A percentile compares a stretch with the other conserved stretches of the same genome.
Evolutionary conservation across 2,797 vertebrate genomes (phyloP).

Genomic region (Micromesistius poutassou): DNA sequence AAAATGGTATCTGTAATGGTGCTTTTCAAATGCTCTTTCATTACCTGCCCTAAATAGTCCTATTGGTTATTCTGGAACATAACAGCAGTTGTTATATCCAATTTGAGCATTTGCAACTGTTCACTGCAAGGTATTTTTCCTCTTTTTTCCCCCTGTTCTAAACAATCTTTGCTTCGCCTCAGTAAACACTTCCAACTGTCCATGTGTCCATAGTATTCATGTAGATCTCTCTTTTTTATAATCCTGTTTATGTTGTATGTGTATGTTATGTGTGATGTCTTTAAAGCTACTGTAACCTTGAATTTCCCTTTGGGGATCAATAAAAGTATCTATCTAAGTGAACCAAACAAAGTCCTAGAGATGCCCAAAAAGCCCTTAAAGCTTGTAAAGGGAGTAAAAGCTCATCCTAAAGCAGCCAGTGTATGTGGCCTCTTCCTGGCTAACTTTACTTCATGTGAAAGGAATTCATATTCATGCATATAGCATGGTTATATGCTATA

Average conservation of each 20-base stretch:
- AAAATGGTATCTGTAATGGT: background rate
- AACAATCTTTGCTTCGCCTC: background rate
- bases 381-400: background rate
- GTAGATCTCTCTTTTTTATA: too few relatives aligned
- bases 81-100: background rate
- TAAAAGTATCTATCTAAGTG: too few relatives aligned
- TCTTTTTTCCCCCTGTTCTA: background rate
- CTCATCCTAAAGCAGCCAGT: background rate
- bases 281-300: too few relatives aligned
- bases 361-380: background rate
- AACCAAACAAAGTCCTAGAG: background rate
- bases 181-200: background rate
- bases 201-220: too few relatives aligned
- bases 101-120: background rate
- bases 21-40: background rate
- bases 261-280: too few relatives aligned
- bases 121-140: background rate
- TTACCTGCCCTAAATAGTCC: background rate
- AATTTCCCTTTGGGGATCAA: too few relatives aligned
- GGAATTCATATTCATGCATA: background rate
- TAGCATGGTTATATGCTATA: background rate
- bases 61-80: background rate
- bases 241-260: too few relatives aligned
- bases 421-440: background rate
- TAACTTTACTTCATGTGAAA: background rate